Evolutionary conservation across 2,888 invertebrate genomes (phyloP).

Genomic region (Prosapia bicincta): DNA sequence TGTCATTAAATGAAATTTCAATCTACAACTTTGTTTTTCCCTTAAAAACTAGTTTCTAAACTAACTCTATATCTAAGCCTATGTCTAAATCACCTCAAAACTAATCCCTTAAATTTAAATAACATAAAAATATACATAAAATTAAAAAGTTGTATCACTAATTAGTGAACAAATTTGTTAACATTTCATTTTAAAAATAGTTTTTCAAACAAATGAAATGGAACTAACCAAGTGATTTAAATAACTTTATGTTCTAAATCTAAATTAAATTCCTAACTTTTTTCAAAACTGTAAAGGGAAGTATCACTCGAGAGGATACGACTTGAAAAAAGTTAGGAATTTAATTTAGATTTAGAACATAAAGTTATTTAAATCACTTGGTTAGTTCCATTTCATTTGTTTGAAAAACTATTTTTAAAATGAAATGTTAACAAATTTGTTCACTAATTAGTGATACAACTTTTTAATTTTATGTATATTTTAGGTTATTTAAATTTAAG

Average conservation of each 20-base stretch:
- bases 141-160: too few species aligned
- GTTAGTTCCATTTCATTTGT: neutral
- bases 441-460: too few species aligned
- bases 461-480: conserved; percentile 14
- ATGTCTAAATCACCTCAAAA: conserved; percentile 11
- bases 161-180: too few species aligned
- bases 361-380: conserved; percentile 4
- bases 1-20: conserved; percentile 14
- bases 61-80: conserved; percentile 9
- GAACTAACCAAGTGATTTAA: neutral
- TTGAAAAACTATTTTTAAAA: neutral
- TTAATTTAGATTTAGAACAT: conserved; percentile 4
- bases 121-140: conserved; percentile 13
- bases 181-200: conserved; percentile 4
- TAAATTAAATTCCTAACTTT: neutral
- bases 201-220: neutral
- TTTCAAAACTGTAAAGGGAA: neutral
- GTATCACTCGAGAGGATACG: neutral
- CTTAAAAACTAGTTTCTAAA: neutral
- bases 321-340: neutral
- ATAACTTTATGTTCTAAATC: conserved; percentile 9
- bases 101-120: conserved; percentile 13
- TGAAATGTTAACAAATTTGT: neutral
- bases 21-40: conserved; percentile 5
- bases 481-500: conserved; percentile 14